Base-by-base conservation (phyloP, 2,888 invertebrate genomes). In the Cinara cedri region DNA sequence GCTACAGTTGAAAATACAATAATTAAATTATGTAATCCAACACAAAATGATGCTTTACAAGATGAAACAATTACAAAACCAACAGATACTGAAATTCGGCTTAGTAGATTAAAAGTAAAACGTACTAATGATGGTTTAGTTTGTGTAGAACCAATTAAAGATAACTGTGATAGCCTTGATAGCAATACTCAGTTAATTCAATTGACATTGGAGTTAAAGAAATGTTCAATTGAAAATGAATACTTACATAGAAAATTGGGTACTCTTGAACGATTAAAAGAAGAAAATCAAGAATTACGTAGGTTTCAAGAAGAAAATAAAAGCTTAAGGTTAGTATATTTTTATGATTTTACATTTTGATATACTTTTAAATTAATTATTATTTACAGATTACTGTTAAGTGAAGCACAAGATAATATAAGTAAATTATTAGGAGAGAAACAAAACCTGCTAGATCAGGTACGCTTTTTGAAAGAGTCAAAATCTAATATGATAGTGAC, bases 361-460 rank as follows among this genome's bases (percentile, higher is more conserved):
- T n/a, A 57, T 60, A 44, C n/a, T 51, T 46, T n/a, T 49, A 21
- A 26, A 51, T 60, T 19, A 74, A 19, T 24, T 76, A 3, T 54
- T 60, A 14, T 75, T 78, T 16, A 19, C 76, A 85, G 84, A 82
- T 83, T 82, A 26, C 84, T 82, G 62, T 85, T 91, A 74, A 89
- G 88, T 82, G 89, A 91, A 0, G 92, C 93, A 0, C 93, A 93
- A 85, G 92, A 93, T 83, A 91, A 93, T 81, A 91, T 93, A 0
- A 89, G 89, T 10, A 88, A 88, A 72, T 86, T 94, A 82, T 84
- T 93, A 34, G 90, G 91, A 44, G 94, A 94, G 84, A 94, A 94
- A 84, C 89, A 90, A 83, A 89, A 89, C 68, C 86, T 94, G 70
- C 85, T 93, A 82, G 92, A 93, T 81, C 90, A 91, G 55, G 88